Evolutionary conservation across 2,113 vertebrate genomes (phyloP).

Genomic region (Aramus guarauna): DNA sequence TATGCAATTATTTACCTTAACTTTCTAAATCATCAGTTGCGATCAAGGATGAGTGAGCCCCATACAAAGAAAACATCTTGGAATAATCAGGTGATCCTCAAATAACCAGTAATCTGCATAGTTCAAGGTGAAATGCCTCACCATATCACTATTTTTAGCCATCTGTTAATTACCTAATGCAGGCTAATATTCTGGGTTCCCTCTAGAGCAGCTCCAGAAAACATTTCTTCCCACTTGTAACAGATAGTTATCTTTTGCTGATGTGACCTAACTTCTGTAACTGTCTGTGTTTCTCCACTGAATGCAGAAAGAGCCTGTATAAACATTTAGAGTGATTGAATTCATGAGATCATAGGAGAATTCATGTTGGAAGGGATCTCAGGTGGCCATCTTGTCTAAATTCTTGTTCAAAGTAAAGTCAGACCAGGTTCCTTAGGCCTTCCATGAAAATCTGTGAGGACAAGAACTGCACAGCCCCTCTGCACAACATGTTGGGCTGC

Average conservation of each 20-base stretch:
- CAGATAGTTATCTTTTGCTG: background rate
- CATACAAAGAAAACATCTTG: background rate
- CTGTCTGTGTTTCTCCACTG: background rate
- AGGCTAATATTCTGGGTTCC: background rate
- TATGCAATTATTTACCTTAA: background rate
- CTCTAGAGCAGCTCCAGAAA: background rate
- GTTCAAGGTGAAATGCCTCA: background rate
- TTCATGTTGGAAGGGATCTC: background rate
- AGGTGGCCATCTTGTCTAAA: background rate
- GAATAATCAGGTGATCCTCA: background rate
- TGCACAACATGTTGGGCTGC: background rate
- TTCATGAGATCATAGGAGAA: background rate
- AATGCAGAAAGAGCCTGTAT: background rate
- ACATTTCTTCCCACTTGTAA: background rate
- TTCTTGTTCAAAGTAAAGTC: background rate
- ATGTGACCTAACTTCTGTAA: background rate
- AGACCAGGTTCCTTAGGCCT: background rate
- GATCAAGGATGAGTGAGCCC: background rate
- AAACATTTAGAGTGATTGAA: background rate
- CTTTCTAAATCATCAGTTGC: background rate
- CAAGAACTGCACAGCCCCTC: background rate
- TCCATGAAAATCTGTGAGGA: background rate
- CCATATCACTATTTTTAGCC: accelerated
- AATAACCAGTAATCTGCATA: background rate
- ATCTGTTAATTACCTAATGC: background rate